phyloP scores from a whole-genome alignment of 2,113 vertebrate species.

The Pterocles orientalis region DNA sequence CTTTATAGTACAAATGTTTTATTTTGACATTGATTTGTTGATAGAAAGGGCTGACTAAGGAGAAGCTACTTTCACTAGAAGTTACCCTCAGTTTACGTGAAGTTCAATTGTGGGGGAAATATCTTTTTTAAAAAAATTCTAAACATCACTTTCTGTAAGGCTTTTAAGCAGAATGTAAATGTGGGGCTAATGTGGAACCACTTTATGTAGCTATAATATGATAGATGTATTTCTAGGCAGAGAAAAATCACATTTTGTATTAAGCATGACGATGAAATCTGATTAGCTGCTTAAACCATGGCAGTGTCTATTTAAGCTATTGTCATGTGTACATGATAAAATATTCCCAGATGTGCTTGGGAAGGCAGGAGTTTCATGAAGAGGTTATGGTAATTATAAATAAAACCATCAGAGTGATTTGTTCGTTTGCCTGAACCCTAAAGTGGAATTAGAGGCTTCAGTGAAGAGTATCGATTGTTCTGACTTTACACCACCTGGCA shows the following conservation, averaged over 20 bases:
- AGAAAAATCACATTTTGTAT: not conserved
- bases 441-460: not conserved
- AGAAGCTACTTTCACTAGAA: slow-evolving; percentile 37
- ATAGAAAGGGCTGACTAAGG: not conserved
- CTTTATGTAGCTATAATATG: not conserved
- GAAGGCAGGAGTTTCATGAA: slow-evolving; percentile 11
- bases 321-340: not conserved
- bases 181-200: not conserved
- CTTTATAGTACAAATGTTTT: not conserved
- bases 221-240: not conserved
- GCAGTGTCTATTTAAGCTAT: not conserved
- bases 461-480: not conserved
- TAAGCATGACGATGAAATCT: slow-evolving; percentile 14
- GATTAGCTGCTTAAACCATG: not conserved
- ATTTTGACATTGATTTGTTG: slow-evolving; percentile 38
- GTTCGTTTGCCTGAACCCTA: not conserved
- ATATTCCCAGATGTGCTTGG: not conserved
- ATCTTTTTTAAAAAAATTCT: not conserved
- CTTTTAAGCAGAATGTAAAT: not conserved
- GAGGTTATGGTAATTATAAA: not conserved
- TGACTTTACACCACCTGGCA: not conserved
- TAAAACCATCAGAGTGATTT: not conserved
- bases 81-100: not conserved
- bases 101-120: slow-evolving; percentile 30
- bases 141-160: not conserved